Evolutionary conservation across 1,140 invertebrate species (phyloP), one percentile per base, ranked within the genome.

Genomic region (Andricus grossulariae): DNA sequence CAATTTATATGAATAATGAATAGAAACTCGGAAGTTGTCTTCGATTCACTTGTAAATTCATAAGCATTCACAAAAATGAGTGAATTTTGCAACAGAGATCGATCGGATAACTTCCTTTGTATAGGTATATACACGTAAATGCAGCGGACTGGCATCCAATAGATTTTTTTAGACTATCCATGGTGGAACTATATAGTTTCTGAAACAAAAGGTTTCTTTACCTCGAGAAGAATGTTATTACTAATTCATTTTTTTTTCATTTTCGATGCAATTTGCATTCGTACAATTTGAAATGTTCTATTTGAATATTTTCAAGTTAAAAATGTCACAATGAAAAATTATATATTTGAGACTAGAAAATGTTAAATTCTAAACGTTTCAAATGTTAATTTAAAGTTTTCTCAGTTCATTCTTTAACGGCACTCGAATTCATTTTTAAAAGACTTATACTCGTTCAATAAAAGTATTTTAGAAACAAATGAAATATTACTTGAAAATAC

Each of bases 401-500:
- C 18, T 45, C 50, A 2, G 15, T 32, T 71, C 4, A 39, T 11
- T 45, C 39, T 45, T 10, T 45, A 45, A 11, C 10, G 39, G 39
- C 7, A 45, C 39, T 45, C 39, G 10, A 45, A 45, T 32, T 32
- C 3, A 32, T 32, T 32, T 2, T 32, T 32, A 32, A 32, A 32
- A 32, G 25, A 3, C 25, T 32, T 32, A 32, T 32, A 11, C 6
- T 45, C 39, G 10, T 11, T 45, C 10, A 11, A 11, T 45, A n/a
- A 66, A 77, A 57, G 72, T 71, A 55, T 77, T 74, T 71, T 15
- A 57, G 2, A 21, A 21, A 39, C 57, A 1, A 50, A 5, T 25
- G 19, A 54, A 71, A 77, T 70, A 71, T 19, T 71, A 51, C 74
- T 73, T 77, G 50, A 32, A 73, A 39, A 51, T 71, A 73, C 45